Evolutionary conservation across 2,797 vertebrate genomes (phyloP).

Genomic region (Platyrinchus mystaceus): DNA sequence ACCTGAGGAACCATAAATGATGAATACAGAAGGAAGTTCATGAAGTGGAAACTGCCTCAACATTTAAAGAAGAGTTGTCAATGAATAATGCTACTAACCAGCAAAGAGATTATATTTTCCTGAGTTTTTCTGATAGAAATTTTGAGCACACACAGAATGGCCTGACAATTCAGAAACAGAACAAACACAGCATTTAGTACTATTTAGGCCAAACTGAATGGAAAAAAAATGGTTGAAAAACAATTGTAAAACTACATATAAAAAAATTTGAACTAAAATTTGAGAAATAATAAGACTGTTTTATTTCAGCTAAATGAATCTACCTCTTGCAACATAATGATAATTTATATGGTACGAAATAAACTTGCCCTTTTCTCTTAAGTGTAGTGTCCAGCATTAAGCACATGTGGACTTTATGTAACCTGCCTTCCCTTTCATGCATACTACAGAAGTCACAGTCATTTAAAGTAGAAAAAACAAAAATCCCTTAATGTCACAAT

Average conservation of each 20-base stretch:
- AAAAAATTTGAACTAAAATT: neutral
- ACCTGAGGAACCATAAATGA: neutral
- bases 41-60: neutral
- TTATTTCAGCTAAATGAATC: neutral
- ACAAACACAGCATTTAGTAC: neutral
- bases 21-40: neutral
- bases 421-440: neutral
- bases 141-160: neutral
- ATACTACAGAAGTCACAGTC: neutral
- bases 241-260: neutral
- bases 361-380: neutral
- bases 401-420: neutral
- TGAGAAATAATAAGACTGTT: neutral
- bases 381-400: neutral
- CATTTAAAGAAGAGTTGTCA: neutral
- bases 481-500: neutral
- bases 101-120: neutral
- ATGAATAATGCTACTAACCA: neutral
- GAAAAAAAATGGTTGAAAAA: neutral
- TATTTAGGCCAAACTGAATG: neutral
- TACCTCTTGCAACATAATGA: neutral
- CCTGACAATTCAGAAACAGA: neutral
- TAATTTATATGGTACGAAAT: neutral
- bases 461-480: neutral
- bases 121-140: neutral